Evolutionary conservation across 2,888 invertebrate genomes (phyloP).

Genomic region (Eristalis pertinax): DNA sequence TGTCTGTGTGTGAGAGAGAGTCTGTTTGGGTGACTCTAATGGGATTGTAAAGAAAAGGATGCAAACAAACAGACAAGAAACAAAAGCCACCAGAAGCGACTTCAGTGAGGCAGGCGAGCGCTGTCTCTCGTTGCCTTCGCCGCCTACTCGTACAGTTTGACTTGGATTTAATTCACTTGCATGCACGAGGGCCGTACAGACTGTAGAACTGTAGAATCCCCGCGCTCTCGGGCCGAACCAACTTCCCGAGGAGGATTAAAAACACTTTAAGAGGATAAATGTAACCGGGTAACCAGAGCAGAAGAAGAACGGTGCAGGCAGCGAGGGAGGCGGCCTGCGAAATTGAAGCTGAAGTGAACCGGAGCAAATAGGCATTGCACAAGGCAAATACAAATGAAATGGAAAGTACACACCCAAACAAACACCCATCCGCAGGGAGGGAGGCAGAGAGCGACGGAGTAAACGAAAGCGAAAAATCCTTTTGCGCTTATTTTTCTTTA

Average conservation of each 20-base stretch:
- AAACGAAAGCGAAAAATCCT: conserved; percentile 32
- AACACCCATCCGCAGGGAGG: conserved; percentile 14
- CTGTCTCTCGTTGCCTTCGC: not conserved
- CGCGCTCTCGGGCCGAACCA: not conserved
- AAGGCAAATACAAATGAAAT: conserved; percentile 55
- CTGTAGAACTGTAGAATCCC: not conserved
- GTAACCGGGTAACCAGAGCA: conserved; percentile 50
- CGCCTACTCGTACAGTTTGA: conserved; percentile 39
- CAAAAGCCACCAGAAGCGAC: conserved; percentile 30
- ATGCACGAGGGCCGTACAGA: conserved; percentile 40
- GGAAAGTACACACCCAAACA: conserved; percentile 65
- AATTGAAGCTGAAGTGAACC: conserved; percentile 57
- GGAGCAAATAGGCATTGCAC: conserved; percentile 51
- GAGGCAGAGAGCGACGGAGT: not conserved
- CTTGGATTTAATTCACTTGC: conserved; percentile 70
- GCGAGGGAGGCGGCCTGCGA: conserved; percentile 8
- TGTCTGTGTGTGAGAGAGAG: conserved; percentile 44
- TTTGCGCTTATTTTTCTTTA: conserved; percentile 43
- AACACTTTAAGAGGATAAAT: conserved; percentile 72
- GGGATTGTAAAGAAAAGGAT: conserved; percentile 58
- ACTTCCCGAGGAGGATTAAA: conserved; percentile 66
- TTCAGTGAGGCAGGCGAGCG: no score
- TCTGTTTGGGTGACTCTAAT: conserved; percentile 34
- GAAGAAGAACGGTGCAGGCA: not conserved
- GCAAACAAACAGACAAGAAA: conserved; percentile 61